Base-by-base conservation (phyloP, 1,140 invertebrate genomes). In the Drosophila subpulchrella region DNA sequence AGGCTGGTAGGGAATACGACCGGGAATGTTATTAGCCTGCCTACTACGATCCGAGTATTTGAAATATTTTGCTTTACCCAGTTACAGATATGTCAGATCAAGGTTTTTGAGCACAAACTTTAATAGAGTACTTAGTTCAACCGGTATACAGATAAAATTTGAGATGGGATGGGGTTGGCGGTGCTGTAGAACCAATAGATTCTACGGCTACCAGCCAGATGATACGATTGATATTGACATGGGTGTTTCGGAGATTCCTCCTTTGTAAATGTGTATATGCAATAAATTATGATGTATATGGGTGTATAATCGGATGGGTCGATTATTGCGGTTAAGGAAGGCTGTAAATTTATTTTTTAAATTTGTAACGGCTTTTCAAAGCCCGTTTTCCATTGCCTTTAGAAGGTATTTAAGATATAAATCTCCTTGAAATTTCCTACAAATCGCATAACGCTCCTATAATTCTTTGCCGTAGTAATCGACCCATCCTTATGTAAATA, bases 181-280 rank as follows among this genome's bases (percentile, higher is more conserved):
- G 17, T 24, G n/a, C 39, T 32, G 17, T 2, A 11, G 42, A 44
- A 24, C 27, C 51, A 48, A 10, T 13, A 38, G 8, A 11, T 41
- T 30, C 36, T 11, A 12, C 12, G 34, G 11, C 4, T 4, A 17
- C 13, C 15, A 41, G 15, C 51, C 53, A 48, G 66, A 54, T 70
- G 50, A 68, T 70, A 53, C 32, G 54, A 48, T 71, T 72, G 44
- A 72, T 72, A 72, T 72, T 58, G 68, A 46, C 32, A 71, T 71
- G 66, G 30, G 5, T 71, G 6, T 24, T 34, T 20, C n/a, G 53
- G 44, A 72, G 44, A 6, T 17, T 42, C 6, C 66, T 72, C 53
- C 66, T 50, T 72, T 72, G 68, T 71, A 71, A 42, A 58, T 71
- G 65, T 50, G 36, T 62, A 11, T 60, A 44, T 47, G 42, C 8